Evolutionary conservation across 2,888 invertebrate species (phyloP).

Genomic region (Phragmatobia fuliginosa): DNA sequence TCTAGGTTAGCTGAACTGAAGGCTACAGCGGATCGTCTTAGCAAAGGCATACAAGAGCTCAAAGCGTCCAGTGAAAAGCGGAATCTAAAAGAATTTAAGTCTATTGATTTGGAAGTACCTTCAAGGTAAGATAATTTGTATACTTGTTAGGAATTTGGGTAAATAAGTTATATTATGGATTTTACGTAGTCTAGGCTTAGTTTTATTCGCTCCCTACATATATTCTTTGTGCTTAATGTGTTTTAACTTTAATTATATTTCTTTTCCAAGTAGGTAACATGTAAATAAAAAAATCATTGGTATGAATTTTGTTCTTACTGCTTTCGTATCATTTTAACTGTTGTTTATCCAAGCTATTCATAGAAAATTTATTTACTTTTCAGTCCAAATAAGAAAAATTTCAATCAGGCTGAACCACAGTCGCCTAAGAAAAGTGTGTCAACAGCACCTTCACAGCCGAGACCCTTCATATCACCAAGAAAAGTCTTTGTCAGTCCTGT

Average conservation of each 20-base stretch:
- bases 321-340: neutral
- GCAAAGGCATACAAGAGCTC: constrained; percentile 88
- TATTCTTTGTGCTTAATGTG: neutral
- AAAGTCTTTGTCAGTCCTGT: constrained; percentile 88
- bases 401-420: constrained; percentile 67
- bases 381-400: constrained; percentile 88
- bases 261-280: no score
- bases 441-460: constrained; percentile 73
- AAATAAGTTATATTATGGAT: neutral
- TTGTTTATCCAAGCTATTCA: neutral
- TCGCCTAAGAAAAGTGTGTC: constrained; percentile 87
- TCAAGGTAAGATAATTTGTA: constrained; percentile 85
- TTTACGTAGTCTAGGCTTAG: neutral
- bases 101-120: constrained; percentile 92
- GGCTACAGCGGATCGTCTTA: constrained; percentile 89
- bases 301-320: neutral
- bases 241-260: no score
- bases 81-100: constrained; percentile 89
- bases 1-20: constrained; percentile 90
- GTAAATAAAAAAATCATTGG: no score
- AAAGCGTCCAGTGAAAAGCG: constrained; percentile 80
- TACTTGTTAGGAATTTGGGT: neutral
- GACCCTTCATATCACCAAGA: constrained; percentile 87
- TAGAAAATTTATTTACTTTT: constrained; percentile 47
- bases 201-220: neutral